Evolutionary conservation across 1,140 invertebrate species (phyloP), one percentile per base, ranked within the genome.

Genomic region (Penaeus chinensis): DNA sequence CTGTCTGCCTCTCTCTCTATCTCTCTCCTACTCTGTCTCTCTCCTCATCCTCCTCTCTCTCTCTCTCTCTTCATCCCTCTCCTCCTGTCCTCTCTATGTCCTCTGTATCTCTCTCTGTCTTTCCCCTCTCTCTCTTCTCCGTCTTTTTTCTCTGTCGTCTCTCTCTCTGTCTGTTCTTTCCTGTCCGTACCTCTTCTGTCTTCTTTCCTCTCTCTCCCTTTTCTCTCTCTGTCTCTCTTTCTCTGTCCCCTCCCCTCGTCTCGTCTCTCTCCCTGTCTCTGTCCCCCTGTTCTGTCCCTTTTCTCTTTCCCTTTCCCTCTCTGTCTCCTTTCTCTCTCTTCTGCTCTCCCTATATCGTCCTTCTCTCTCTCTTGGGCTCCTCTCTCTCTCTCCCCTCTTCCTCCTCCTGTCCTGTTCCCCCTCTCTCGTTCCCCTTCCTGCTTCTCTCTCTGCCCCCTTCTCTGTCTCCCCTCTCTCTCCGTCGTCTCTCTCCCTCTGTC

Each of bases 281-380:
- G 63, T n/a, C 63, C 16, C 16, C 63, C n/a, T n/a, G n/a, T 65
- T n/a, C n/a, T n/a, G n/a, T n/a, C n/a, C n/a, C n/a, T n/a, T n/a
- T n/a, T n/a, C n/a, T n/a, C n/a, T n/a, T n/a, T n/a, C n/a, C n/a
- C n/a, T n/a, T n/a, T n/a, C n/a, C n/a, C n/a, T n/a, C n/a, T n/a
- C n/a, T n/a, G n/a, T n/a, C n/a, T n/a, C n/a, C n/a, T n/a, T n/a
- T n/a, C n/a, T n/a, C n/a, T n/a, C n/a, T n/a, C n/a, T n/a, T n/a
- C n/a, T n/a, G n/a, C n/a, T n/a, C n/a, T n/a, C n/a, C n/a, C n/a
- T n/a, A n/a, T n/a, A n/a, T n/a, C n/a, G n/a, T n/a, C n/a, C n/a
- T 65, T n/a, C 63, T 65, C 63, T 18, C 63, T 65, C n/a, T n/a
- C 63, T 65, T n/a, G n/a, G n/a, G n/a, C 63, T 65, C 63, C 63